Evolutionary conservation across 2,113 vertebrate species (phyloP).

Genomic region (Thunnus maccoyii): DNA sequence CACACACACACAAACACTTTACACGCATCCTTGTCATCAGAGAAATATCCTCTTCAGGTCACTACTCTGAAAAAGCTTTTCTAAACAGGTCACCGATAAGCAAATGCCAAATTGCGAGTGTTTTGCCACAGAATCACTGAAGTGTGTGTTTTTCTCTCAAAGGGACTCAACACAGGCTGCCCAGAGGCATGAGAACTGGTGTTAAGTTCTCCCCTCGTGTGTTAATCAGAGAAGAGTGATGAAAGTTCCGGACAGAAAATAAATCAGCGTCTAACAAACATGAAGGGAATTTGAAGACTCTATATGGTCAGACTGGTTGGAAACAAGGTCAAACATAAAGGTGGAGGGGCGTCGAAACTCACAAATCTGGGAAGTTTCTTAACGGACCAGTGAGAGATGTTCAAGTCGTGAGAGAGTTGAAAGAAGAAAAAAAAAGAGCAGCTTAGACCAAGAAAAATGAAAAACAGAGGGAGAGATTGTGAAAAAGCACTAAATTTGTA

Average conservation of each 20-base stretch:
- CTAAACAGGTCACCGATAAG: conserved; percentile 69
- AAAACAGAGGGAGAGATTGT: conserved; percentile 74
- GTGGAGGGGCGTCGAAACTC: conserved; percentile 32
- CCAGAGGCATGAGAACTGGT: conserved; percentile 44
- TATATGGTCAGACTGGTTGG: not conserved
- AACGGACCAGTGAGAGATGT: conserved; percentile 24
- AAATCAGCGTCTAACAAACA: conserved; percentile 40
- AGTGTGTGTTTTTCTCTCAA: conserved; percentile 38
- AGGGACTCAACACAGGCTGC: conserved; percentile 22
- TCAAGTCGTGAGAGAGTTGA: conserved; percentile 64
- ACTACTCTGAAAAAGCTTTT: conserved; percentile 64
- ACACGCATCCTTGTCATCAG: conserved; percentile 47
- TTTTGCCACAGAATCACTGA: conserved; percentile 49
- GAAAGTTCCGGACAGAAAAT: conserved; percentile 46
- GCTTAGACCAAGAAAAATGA: conserved; percentile 56
- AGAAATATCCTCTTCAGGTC: conserved; percentile 65
- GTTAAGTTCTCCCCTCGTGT: conserved; percentile 18
- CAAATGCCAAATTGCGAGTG: conserved; percentile 64
- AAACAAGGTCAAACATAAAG: conserved; percentile 32
- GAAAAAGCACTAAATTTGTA: conserved; percentile 78
- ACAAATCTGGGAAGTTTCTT: conserved; percentile 19
- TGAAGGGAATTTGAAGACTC: conserved; percentile 30
- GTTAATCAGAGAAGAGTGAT: conserved; percentile 46
- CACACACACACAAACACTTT: conserved; percentile 20
- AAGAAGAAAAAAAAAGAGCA: conserved; percentile 14